phyloP scores from a whole-genome alignment of 2,888 invertebrate species.

The Oxyscelio sp. region DNA sequence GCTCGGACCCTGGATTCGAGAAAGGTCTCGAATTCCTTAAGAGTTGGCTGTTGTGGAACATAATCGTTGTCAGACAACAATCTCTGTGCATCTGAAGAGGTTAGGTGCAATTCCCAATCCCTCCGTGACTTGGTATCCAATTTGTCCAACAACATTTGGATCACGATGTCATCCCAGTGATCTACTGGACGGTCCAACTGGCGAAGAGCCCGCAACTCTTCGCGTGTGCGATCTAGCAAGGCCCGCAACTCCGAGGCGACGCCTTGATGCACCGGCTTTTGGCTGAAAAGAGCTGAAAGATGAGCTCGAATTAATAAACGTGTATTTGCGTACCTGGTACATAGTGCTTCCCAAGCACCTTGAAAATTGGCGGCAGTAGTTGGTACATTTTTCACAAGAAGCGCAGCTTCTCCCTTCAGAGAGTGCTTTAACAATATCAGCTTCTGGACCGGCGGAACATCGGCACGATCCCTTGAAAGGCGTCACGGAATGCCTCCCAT shows the following conservation, averaged over 20 bases:
- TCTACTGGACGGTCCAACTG: background rate
- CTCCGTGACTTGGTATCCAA: background rate
- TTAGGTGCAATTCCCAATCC: slow-evolving; percentile 23
- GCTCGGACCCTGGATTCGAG: slow-evolving; percentile 19
- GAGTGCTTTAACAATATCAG: slow-evolving; percentile 62
- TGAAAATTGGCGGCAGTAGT: slow-evolving; percentile 55
- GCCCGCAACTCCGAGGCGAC: slow-evolving; percentile 33
- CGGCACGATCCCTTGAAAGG: background rate
- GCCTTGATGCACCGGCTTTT: background rate
- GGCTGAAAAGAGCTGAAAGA: slow-evolving; percentile 45
- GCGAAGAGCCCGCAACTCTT: slow-evolving; percentile 46
- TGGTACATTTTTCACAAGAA: slow-evolving; percentile 47
- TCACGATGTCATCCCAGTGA: slow-evolving; percentile 4
- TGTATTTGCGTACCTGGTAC: slow-evolving; percentile 64
- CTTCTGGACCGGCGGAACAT: slow-evolving; percentile 57
- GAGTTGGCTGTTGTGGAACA: background rate
- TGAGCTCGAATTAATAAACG: slow-evolving; percentile 53
- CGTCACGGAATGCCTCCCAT: slow-evolving; percentile 37
- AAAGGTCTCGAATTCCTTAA: slow-evolving; percentile 15
- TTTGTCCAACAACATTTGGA: background rate
- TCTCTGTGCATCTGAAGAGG: background rate
- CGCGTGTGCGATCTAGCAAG: slow-evolving; percentile 17
- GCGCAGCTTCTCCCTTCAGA: slow-evolving; percentile 55
- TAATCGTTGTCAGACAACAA: background rate
- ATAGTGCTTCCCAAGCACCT: slow-evolving; percentile 59